Evolutionary conservation across 2,113 vertebrate species (phyloP).

Genomic region (Platichthys flesus): DNA sequence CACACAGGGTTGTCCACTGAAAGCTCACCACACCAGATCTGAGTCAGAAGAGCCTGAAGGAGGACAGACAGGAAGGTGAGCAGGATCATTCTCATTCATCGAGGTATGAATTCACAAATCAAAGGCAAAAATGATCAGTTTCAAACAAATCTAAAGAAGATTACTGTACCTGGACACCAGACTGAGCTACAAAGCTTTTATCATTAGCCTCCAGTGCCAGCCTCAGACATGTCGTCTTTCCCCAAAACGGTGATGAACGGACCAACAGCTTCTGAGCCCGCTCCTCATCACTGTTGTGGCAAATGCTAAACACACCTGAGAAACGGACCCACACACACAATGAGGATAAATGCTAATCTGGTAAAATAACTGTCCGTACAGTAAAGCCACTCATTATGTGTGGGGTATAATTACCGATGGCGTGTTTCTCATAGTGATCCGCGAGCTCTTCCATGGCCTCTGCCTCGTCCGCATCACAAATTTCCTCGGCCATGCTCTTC

Average conservation of each 20-base stretch:
- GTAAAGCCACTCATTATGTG: background rate
- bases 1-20: slow-evolving; percentile 88
- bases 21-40: slow-evolving; percentile 96
- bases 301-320: slow-evolving; percentile 89
- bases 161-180: slow-evolving; percentile 90
- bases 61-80: slow-evolving; percentile 4
- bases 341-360: background rate
- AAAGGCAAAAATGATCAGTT: background rate
- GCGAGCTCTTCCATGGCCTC: slow-evolving; percentile 86
- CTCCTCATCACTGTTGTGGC: slow-evolving; percentile 86
- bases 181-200: slow-evolving; percentile 92
- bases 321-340: slow-evolving; percentile 4
- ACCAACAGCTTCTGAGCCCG: slow-evolving; percentile 89
- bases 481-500: slow-evolving; percentile 89
- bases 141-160: background rate
- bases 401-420: slow-evolving; percentile 83
- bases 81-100: background rate
- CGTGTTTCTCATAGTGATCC: slow-evolving; percentile 86
- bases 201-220: slow-evolving; percentile 90
- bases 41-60: slow-evolving; percentile 90
- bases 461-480: slow-evolving; percentile 83
- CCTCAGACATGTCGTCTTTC: slow-evolving; percentile 89
- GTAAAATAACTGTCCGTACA: background rate
- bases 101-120: too few relatives aligned
- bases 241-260: slow-evolving; percentile 89